phyloP scores from a whole-genome alignment of 2,888 invertebrate genomes.

The Ellobium chinense region DNA sequence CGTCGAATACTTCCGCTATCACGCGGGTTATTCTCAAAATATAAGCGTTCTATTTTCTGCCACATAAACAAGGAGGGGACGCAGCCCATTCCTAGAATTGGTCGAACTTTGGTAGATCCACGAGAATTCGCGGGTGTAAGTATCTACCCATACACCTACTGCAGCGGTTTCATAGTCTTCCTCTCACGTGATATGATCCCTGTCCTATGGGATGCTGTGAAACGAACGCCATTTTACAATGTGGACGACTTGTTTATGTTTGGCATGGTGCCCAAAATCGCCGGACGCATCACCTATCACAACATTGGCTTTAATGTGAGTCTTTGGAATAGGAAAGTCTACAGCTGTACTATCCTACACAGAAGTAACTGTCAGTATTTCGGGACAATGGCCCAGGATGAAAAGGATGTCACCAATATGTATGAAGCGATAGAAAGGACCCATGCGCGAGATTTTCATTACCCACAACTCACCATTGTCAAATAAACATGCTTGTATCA shows the following conservation, averaged over 20 bases:
- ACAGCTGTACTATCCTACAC: not conserved
- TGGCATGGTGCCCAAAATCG: conserved; percentile 20
- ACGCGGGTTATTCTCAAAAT: conserved; percentile 4
- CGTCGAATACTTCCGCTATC: not conserved
- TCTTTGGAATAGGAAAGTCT: conserved; percentile 19
- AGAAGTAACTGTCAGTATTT: not conserved
- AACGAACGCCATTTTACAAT: conserved; percentile 16
- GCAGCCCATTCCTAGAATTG: conserved; percentile 25
- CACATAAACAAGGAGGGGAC: not conserved
- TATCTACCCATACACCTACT: conserved; percentile 24
- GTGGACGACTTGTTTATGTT: conserved; percentile 32
- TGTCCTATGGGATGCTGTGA: not conserved
- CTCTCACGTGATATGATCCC: conserved; percentile 10
- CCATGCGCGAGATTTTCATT: conserved; percentile 3
- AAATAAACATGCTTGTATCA: no score
- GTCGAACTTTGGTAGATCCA: conserved; percentile 9
- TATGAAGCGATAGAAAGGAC: not conserved
- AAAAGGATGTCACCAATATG: not conserved
- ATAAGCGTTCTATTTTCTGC: conserved; percentile 21
- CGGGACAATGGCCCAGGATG: conserved; percentile 25
- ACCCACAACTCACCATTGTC: conserved; percentile 8
- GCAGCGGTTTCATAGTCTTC: conserved; percentile 27
- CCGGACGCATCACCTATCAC: conserved; percentile 21
- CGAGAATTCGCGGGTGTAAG: conserved; percentile 1
- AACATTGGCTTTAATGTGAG: conserved; percentile 24